Evolutionary conservation across 1,140 invertebrate genomes (phyloP), one percentile per base, ranked within the genome.

Genomic region (Danaus plexippus): DNA sequence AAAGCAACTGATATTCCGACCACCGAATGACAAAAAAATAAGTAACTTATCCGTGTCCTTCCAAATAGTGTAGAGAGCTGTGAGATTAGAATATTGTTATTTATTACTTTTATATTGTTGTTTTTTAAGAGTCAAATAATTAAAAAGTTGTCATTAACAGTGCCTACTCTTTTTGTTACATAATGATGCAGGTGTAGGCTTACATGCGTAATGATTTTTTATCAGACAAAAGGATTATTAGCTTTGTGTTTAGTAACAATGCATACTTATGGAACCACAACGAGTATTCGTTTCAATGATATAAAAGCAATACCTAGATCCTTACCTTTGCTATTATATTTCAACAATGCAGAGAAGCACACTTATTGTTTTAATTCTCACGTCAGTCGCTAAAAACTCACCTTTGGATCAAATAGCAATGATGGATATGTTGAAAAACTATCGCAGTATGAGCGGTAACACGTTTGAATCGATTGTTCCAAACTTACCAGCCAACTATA

Each of bases 31-130:
- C 44, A 77, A 71, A 43, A 71, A 52, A 54, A 78, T 82, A 5
- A 74, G 63, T 48, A 82, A 80, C 59, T 47, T 82, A 11, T 71
- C 79, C 8, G 65, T 82, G 6, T 74, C 77, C 11, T 82, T 82
- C 62, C 62, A 71, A 51, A 65, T 80, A 53, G 52, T 46, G 2
- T 66, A 65, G 46, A 9, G 8, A 18, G 6, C 22, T 8, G 6
- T 43, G 9, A 11, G 9, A 32, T 32, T 9, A 45, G 15, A 53
- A 13, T 52, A 32, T 32, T 6, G 7, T 32, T 44, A 52, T 44
- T 22, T 53, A 53, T 53, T 53, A 53, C 10, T 52, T 52, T 43
- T 44, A 11, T 52, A 43, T 43, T 52, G 11, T 52, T 11, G 10
- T 52, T 18, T 9, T 50, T 52, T 13, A 52, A 12, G n/a, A 52